Evolutionary conservation across 2,797 vertebrate genomes (phyloP).

Genomic region (Anas bernieri): DNA sequence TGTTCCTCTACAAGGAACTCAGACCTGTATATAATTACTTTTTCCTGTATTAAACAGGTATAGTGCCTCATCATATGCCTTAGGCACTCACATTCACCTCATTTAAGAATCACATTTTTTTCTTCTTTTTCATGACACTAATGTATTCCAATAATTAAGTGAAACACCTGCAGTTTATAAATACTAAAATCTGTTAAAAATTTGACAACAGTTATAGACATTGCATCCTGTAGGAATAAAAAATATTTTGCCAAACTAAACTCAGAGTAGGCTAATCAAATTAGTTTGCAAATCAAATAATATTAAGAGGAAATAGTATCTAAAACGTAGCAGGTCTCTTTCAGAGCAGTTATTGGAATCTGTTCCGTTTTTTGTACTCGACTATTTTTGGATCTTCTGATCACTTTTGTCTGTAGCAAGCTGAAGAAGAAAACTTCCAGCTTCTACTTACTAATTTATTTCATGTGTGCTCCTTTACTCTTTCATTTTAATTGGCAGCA

Average conservation of each 20-base stretch:
- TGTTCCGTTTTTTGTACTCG: neutral
- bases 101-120: neutral
- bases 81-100: neutral
- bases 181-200: neutral
- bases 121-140: neutral
- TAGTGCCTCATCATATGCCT: neutral
- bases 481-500: neutral
- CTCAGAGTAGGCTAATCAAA: neutral
- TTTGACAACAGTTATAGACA: neutral
- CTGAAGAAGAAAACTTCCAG: neutral
- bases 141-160: neutral
- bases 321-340: neutral
- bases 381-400: neutral
- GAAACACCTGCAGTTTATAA: neutral
- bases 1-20: neutral
- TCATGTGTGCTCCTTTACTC: neutral
- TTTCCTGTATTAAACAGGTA: neutral
- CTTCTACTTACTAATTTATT: neutral
- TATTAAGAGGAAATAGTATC: neutral
- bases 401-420: neutral
- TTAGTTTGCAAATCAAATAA: neutral
- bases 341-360: neutral
- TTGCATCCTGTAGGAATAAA: neutral
- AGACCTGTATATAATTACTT: neutral
- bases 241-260: neutral